phyloP scores from a whole-genome alignment of 2,797 vertebrate genomes.

The Eulemur mongoz region DNA sequence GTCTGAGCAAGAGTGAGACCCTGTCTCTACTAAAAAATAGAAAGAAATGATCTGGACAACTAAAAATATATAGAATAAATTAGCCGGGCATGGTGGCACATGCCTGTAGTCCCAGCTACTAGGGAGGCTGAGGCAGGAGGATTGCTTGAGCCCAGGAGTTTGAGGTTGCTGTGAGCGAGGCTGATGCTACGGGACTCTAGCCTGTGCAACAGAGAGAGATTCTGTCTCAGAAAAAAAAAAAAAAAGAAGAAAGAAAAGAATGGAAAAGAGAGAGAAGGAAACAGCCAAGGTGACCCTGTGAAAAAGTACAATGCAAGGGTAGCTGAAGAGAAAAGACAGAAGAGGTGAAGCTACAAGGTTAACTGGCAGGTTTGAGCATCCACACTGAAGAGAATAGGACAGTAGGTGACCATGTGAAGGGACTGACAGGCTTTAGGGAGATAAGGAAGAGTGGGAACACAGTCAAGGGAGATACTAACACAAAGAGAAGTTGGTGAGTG shows the following conservation, averaged over 20 bases:
- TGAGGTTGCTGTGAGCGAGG: too few relatives aligned
- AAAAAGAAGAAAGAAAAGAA: background rate
- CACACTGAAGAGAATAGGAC: background rate
- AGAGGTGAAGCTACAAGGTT: background rate
- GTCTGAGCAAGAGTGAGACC: too few relatives aligned
- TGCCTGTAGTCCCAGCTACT: too few relatives aligned
- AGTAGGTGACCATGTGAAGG: background rate
- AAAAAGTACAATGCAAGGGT: background rate
- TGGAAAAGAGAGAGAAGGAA: background rate
- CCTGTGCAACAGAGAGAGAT: too few relatives aligned
- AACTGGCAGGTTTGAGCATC: background rate
- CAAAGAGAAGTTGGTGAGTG: conserved; percentile 70
- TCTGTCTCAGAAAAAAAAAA: too few relatives aligned
- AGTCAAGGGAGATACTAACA: conserved; percentile 50
- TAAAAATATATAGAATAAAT: too few relatives aligned
- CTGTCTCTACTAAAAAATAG: too few relatives aligned
- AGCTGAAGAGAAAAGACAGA: background rate
- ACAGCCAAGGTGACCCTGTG: background rate
- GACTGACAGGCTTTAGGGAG: conserved; percentile 13
- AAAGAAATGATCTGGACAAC: too few relatives aligned
- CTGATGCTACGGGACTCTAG: too few relatives aligned
- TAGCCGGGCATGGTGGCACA: too few relatives aligned
- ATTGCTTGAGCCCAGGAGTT: too few relatives aligned
- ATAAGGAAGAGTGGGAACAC: conserved; percentile 47
- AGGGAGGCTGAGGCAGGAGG: too few relatives aligned